Evolutionary conservation across 2,888 invertebrate genomes (phyloP).

Genomic region (Pecten maximus): DNA sequence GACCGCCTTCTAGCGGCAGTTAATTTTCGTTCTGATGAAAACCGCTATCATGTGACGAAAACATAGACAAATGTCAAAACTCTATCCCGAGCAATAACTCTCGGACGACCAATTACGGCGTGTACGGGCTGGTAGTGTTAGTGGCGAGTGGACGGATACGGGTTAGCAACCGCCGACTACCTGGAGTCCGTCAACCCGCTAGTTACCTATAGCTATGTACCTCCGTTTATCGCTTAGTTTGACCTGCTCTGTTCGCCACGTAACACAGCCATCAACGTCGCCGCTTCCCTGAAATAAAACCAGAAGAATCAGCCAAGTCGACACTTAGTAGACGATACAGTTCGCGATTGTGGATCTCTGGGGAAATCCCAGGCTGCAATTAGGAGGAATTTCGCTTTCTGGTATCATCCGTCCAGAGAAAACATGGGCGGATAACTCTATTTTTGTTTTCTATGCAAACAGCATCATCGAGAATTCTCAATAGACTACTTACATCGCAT

Average conservation of each 20-base stretch:
- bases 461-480: background rate
- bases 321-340: constrained; percentile 14
- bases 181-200: background rate
- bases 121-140: background rate
- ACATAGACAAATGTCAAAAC: constrained; percentile 23
- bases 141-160: background rate
- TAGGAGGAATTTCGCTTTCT: constrained; percentile 2
- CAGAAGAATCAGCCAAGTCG: background rate
- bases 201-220: too few relatives aligned
- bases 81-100: constrained; percentile 2
- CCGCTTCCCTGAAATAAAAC: constrained; percentile 4
- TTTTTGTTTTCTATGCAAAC: background rate
- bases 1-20: background rate
- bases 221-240: background rate
- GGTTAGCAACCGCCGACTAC: background rate
- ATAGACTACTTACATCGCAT: background rate
- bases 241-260: background rate
- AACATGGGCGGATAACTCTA: constrained; percentile 23
- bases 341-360: background rate
- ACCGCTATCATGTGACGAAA: background rate
- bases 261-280: background rate
- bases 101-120: background rate
- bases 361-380: background rate
- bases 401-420: background rate
- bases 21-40: constrained; percentile 4